These are phyloP conservation scores for Oligia latruncula DNA, from an alignment of 2,888 invertebrate genomes.

Conservation along the genomic window DNA sequence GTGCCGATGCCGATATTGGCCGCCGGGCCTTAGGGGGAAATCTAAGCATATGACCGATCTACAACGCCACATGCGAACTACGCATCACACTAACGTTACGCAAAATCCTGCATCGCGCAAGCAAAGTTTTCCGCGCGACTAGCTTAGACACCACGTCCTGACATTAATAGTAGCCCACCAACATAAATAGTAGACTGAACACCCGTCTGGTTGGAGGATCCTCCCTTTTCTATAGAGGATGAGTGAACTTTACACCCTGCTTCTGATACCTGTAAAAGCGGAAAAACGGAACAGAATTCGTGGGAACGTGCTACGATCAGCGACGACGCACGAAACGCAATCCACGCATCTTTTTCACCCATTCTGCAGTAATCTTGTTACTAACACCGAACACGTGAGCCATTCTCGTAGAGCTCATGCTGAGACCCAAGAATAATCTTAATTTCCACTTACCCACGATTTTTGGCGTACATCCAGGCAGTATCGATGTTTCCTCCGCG, in stretches of 20 bases:
- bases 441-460: slow-evolving; percentile 91
- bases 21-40: not conserved
- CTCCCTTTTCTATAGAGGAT: no score
- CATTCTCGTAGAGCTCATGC: not conserved
- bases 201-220: not conserved
- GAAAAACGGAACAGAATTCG: not conserved
- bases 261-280: not conserved
- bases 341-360: not conserved
- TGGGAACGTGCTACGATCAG: not conserved
- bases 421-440: not conserved
- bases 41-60: not conserved
- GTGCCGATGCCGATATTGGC: no score
- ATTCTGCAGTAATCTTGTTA: not conserved
- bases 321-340: not conserved
- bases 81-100: no score
- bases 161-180: no score
- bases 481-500: slow-evolving; percentile 96
- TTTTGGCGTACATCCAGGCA: slow-evolving; percentile 97
- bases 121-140: not conserved
- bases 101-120: no score
- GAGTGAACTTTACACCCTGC: no score
- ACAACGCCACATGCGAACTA: not conserved
- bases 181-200: no score
- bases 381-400: no score
- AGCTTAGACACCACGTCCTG: not conserved